Base-by-base conservation (phyloP, 2,888 invertebrate species). In the Apamea epomidion region DNA sequence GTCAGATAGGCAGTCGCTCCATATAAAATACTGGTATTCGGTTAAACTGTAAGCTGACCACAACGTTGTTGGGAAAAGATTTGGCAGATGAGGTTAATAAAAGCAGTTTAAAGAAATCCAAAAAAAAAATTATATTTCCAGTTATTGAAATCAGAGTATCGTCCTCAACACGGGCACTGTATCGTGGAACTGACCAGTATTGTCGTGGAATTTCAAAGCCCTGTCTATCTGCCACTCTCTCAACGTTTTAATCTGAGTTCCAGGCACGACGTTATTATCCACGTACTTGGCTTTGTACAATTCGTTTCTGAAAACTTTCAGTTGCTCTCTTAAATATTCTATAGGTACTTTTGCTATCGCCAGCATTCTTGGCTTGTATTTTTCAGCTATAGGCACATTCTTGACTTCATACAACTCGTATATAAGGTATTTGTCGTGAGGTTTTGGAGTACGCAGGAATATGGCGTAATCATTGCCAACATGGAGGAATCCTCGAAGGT, bases 151-250 rank as follows among this genome's bases (percentile, higher is more conserved):
- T 85, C 82, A 93, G 74, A 93, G 68, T 74, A 93, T 68, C 69
- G 92, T 92, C 74, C 94, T 90, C 68, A 95, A 88, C 48, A 95
- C 76, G 10, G 92, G 89, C n/a, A 92, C 85, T 86, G 91, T 91
- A 4, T 92, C 82, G n/a, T 86, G 73, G 6, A 94, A 82, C 65
- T 90, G 78, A 21, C 88, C 89, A 14, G 83, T 76, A 25, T 90
- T 88, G 6, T 88, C 82, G 1, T 89, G 78, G 8, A 88, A 85
- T 62, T 84, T 88, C 69, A 96, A 85, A 0, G 94, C 94, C 73
- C 89, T 92, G 7, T 93, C 92, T 84, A 97, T 94, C 87, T 96
- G 97, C 97, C 97, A 96, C 87, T 97, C 97, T 68, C 95, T 92
- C 62, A 96, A 76, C 0, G 95, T 95, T 78, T 91, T 92, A n/a